Base-by-base conservation (phyloP, 1,140 invertebrate genomes). In the Bombus turneri region DNA sequence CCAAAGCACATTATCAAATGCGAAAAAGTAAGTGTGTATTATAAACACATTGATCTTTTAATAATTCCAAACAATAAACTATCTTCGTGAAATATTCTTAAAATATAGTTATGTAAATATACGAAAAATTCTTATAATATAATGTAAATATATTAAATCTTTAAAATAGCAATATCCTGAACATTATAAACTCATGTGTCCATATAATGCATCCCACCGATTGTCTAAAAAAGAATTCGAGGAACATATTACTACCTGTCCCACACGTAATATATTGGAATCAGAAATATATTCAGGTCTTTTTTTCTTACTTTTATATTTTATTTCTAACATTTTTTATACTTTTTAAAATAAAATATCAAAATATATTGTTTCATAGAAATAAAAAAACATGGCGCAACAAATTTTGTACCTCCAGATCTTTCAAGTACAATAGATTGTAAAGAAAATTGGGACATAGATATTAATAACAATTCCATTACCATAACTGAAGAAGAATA, bases 1-100 rank as follows among this genome's bases (percentile, higher is more conserved):
- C 93, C 93, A 75, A 90, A 76, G 39, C 94, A 95, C 71, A 87
- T 95, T 39, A 66, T 95, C 1, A 95, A 94, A 86, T 95, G 94
- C 73, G 91, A 94, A 87, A 94, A 93, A 85, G 94, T 95, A 91
- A 76, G 47, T 53, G 69, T 22, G 18, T 41, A 47, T 43, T 10
- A 6, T 10, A 15, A 39, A 77, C 13, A 1, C 8, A 25, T 41
- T 25, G 9, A 13, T 18, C 1, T 18, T 73, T 28, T 28, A 15
- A 15, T 28, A 28, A n/a, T 59, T 76, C 4, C 9, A 39, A 28
- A 41, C 4, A n/a, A 73, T 4, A n/a, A 59, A 57, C 18, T 15
- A 9, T 62, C 59, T 12, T 3, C 1, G 15, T 1, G 18, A 1
- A 15, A 22, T n/a, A 62, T n/a, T 62, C 3, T 8, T 8, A 53